Conservation (phyloP, 2,797 vertebrate species). For the Ctenosaura bakeri region DNA sequence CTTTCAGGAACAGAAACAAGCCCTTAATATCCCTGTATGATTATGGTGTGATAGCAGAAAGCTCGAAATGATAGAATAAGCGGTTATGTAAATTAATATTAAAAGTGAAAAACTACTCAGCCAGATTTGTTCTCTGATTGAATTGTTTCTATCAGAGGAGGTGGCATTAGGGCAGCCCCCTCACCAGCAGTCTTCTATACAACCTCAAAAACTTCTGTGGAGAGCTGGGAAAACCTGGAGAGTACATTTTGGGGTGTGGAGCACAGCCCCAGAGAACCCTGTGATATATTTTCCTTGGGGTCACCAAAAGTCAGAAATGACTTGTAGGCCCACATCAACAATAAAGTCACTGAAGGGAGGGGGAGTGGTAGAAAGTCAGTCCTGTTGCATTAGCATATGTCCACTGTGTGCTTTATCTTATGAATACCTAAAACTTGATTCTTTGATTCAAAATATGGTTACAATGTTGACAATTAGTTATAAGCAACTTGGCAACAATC, state of each 20-base stretch:
- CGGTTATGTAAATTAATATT: neutral
- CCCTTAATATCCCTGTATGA: neutral
- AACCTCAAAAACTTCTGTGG: neutral
- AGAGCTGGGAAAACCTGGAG: neutral
- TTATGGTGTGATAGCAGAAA: neutral
- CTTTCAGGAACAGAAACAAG: neutral
- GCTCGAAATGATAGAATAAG: neutral
- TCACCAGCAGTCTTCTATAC: too few relatives aligned
- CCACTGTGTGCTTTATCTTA: neutral
- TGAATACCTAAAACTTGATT: neutral
- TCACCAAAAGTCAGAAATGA: too few relatives aligned
- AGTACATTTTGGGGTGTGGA: neutral
- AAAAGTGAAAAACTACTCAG: neutral
- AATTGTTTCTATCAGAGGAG: neutral
- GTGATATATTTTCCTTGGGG: too few relatives aligned
- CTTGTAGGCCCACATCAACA: too few relatives aligned
- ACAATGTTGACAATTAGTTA: neutral
- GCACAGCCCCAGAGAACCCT: too few relatives aligned
- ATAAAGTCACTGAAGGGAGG: too few relatives aligned
- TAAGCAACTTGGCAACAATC: neutral
- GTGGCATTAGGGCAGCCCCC: neutral
- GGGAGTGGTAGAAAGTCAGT: too few relatives aligned
- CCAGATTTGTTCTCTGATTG: neutral
- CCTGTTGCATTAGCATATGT: too few relatives aligned
- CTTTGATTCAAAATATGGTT: constrained; percentile 2